A percentile compares a stretch with the other conserved stretches of the same genome.
Evolutionary conservation across 1,140 invertebrate genomes (phyloP).

Genomic region (Bombus pyrosoma): DNA sequence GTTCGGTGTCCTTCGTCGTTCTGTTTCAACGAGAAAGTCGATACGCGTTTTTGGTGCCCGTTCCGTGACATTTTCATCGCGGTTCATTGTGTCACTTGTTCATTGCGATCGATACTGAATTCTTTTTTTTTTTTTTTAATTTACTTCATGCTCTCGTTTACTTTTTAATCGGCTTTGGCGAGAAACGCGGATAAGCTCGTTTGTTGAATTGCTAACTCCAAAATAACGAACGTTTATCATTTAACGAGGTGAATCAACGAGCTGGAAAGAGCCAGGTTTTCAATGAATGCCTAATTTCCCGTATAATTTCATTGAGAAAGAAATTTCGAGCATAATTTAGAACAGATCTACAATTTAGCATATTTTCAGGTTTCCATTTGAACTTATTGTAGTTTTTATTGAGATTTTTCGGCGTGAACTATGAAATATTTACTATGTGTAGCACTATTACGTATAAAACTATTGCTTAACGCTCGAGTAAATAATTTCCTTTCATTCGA

Average conservation of each 20-base stretch:
- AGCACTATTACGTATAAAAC: too few species aligned
- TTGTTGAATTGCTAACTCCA: conserved; percentile 10
- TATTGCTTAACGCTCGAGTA: too few species aligned
- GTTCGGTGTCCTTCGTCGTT: not conserved
- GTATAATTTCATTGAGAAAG: not conserved
- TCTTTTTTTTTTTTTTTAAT: not conserved
- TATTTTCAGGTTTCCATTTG: too few species aligned
- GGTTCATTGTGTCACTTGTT: not conserved
- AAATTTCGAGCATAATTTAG: not conserved
- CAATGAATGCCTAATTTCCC: not conserved
- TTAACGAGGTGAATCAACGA: not conserved
- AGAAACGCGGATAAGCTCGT: not conserved
- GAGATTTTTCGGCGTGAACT: too few species aligned
- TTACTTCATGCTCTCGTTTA: not conserved
- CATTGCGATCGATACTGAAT: conserved; percentile 2
- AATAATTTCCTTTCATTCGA: too few species aligned
- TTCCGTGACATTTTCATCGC: conserved; percentile 2
- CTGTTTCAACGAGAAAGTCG: conserved; percentile 3
- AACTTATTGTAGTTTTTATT: too few species aligned
- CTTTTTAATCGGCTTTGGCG: conserved; percentile 16
- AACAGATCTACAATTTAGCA: too few species aligned
- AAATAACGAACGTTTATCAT: not conserved
- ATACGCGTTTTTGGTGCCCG: not conserved
- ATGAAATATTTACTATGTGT: too few species aligned
- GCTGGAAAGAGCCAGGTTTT: not conserved